A percentile compares a stretch with the other conserved stretches of the same genome.
These are phyloP conservation scores for Scaeva pyrastri DNA, from an alignment of 2,888 invertebrate species.

Conservation along the genomic window DNA sequence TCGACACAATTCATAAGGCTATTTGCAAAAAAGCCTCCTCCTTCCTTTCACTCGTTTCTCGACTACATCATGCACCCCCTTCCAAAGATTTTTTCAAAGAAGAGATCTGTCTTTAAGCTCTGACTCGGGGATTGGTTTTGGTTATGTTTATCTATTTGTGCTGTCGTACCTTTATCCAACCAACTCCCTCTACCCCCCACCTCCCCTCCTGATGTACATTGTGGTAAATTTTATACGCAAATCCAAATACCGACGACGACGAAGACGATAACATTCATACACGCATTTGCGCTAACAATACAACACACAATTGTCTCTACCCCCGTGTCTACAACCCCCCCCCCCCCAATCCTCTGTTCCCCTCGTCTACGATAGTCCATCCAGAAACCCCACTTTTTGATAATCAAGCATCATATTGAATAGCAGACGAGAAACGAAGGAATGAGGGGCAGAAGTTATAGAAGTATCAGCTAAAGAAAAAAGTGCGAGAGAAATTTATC, in stretches of 20 bases:
- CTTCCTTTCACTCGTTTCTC: background rate
- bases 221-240: conserved; percentile 58
- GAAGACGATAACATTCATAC: conserved; percentile 66
- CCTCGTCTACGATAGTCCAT: no score
- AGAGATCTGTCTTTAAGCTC: background rate
- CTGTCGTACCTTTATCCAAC: conserved; percentile 62
- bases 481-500: conserved; percentile 75
- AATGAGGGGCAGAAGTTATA: no score
- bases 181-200: background rate
- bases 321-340: conserved; percentile 15
- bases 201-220: background rate
- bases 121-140: conserved; percentile 22
- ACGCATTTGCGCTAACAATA: conserved; percentile 70
- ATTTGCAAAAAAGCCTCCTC: conserved; percentile 51
- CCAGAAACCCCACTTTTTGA: conserved; percentile 43
- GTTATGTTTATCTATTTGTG: conserved; percentile 64
- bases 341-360: background rate
- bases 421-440: conserved; percentile 40
- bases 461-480: conserved; percentile 30
- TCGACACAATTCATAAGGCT: conserved; percentile 73
- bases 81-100: no score
- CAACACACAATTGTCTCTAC: conserved; percentile 57
- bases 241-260: conserved; percentile 56
- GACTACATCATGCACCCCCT: background rate
- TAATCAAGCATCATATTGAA: conserved; percentile 74